A percentile compares a stretch with the other conserved stretches of the same genome.
Evolutionary conservation across 2,113 vertebrate genomes (phyloP).

Genomic region (Dicrurus megarhynchus): DNA sequence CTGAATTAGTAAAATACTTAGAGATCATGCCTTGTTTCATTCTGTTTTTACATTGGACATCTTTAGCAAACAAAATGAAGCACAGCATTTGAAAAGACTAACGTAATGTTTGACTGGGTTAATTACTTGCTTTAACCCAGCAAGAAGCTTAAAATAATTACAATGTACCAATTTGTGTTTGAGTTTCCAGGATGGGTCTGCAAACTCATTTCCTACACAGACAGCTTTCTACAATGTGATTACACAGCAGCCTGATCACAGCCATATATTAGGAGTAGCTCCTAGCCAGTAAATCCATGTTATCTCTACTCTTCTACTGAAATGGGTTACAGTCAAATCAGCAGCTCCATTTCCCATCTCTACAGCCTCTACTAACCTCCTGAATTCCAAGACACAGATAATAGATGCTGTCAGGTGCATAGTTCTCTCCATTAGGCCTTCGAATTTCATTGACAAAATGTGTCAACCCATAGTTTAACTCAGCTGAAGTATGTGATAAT

Average conservation of each 20-base stretch:
- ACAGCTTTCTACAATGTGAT: neutral
- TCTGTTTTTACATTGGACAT: neutral
- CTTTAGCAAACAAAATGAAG: neutral
- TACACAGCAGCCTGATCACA: neutral
- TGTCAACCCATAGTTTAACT: constrained; percentile 84
- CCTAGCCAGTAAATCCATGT: neutral
- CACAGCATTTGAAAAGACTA: neutral
- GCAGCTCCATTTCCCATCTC: neutral
- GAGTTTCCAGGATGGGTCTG: neutral
- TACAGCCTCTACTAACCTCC: constrained; percentile 82
- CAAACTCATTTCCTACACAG: neutral
- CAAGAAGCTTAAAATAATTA: neutral
- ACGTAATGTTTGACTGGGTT: neutral
- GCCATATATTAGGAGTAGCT: neutral
- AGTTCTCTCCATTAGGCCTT: constrained; percentile 88
- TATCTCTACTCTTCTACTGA: constrained; percentile 1
- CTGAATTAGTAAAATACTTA: neutral
- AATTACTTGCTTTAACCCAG: neutral
- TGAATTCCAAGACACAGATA: constrained; percentile 98
- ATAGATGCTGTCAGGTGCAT: constrained; percentile 95
- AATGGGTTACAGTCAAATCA: neutral
- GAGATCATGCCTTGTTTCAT: neutral
- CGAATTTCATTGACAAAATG: constrained; percentile 90
- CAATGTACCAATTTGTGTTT: neutral
- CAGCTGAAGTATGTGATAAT: constrained; percentile 80